These are phyloP conservation scores for Parazoanthus darwini DNA, from an alignment of 92 coral and sea anemone genomes.

Conservation along the genomic window DNA sequence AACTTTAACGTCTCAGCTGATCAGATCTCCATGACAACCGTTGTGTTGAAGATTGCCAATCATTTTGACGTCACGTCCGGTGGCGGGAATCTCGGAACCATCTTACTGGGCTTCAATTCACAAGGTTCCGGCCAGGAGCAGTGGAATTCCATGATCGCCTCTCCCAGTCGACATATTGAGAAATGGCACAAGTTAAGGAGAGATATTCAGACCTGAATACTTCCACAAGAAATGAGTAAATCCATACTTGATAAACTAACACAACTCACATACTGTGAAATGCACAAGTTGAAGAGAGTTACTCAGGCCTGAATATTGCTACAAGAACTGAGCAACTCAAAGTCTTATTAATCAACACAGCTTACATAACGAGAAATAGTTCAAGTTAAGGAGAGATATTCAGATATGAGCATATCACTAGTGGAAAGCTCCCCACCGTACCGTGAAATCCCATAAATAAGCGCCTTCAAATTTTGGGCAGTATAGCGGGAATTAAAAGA, in stretches of 20 bases:
- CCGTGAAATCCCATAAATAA: too few species aligned
- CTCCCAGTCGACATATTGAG: slow-evolving; percentile 92
- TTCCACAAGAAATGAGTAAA: not conserved
- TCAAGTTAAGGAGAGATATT: slow-evolving; percentile 57
- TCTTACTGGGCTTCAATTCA: slow-evolving; percentile 91
- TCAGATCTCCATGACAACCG: slow-evolving; percentile 93
- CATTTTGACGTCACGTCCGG: slow-evolving; percentile 70
- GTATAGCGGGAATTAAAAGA: too few species aligned
- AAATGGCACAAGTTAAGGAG: slow-evolving; percentile 88
- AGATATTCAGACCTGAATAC: slow-evolving; percentile 43
- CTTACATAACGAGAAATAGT: slow-evolving; percentile 83
- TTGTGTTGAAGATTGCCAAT: slow-evolving; percentile 84
- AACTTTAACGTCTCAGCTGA: slow-evolving; percentile 94
- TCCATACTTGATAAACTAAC: slow-evolving; percentile 66
- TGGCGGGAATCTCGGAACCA: slow-evolving; percentile 70
- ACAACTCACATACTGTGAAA: slow-evolving; percentile 78
- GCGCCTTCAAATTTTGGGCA: too few species aligned
- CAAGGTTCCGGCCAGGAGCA: slow-evolving; percentile 95
- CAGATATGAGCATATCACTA: too few species aligned
- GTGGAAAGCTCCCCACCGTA: too few species aligned
- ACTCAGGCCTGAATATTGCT: not conserved
- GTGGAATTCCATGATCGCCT: slow-evolving; percentile 93
- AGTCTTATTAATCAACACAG: slow-evolving; percentile 73
- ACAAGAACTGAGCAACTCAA: not conserved
- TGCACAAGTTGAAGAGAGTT: slow-evolving; percentile 72